A percentile compares a stretch with the other conserved stretches of the same genome.
Conservation (phyloP, 1,140 invertebrate species). For the Ctenoplectra terminalis region DNA sequence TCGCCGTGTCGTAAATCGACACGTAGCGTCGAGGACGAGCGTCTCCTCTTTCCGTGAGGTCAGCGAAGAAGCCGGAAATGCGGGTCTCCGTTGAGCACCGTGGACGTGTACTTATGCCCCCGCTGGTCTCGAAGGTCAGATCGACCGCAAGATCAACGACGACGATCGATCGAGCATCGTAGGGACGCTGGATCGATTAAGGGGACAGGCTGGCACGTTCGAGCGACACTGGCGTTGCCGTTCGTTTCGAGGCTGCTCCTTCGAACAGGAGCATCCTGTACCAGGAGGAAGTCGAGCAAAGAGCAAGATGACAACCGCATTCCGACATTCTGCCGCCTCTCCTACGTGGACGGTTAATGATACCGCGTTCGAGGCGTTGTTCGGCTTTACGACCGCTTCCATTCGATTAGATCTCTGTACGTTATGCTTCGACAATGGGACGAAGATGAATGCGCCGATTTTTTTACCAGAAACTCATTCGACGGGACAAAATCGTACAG, state of each 20-base stretch:
- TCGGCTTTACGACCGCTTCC: slow-evolving; percentile 18
- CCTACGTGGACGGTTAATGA: slow-evolving; percentile 34
- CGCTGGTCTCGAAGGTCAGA: slow-evolving; percentile 18
- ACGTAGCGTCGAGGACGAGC: slow-evolving; percentile 34
- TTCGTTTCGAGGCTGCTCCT: background rate
- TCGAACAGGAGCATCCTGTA: background rate
- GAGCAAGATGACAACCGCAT: slow-evolving; percentile 27
- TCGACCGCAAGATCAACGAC: slow-evolving; percentile 23
- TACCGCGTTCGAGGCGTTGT: slow-evolving; percentile 5
- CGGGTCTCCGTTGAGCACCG: slow-evolving; percentile 38
- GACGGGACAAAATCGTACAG: background rate
- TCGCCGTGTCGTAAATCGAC: slow-evolving; percentile 60
- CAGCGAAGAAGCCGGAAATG: slow-evolving; percentile 65
- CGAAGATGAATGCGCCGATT: background rate
- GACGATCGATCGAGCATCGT: slow-evolving; percentile 48
- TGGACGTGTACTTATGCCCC: slow-evolving; percentile 32
- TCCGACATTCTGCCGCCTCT: slow-evolving; percentile 27
- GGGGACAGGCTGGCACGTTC: slow-evolving; percentile 33
- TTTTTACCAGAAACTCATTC: background rate
- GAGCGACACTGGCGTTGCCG: slow-evolving; percentile 53
- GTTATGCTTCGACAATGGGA: background rate
- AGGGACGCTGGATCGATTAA: slow-evolving; percentile 63
- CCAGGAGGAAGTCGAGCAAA: slow-evolving; percentile 18
- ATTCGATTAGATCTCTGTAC: slow-evolving; percentile 11
- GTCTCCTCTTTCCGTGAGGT: slow-evolving; percentile 54